Evolutionary conservation across 2,888 invertebrate species (phyloP).

Genomic region (Eupithecia pulchellata): DNA sequence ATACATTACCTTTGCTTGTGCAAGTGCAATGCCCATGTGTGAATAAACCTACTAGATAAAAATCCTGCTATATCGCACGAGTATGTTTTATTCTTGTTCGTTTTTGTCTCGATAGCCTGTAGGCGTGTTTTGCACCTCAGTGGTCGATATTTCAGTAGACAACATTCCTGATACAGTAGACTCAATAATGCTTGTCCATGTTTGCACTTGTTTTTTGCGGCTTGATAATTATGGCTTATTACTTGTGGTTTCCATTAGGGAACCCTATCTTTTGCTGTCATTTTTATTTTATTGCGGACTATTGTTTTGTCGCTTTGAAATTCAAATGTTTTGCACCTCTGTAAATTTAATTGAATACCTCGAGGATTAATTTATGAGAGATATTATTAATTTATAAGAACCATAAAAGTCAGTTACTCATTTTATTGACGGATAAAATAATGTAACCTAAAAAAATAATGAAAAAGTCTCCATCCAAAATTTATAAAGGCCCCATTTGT

Average conservation of each 20-base stretch:
- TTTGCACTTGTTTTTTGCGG: constrained; percentile 50
- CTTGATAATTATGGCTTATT: constrained; percentile 36
- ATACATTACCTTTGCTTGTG: background rate
- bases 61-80: constrained; percentile 77
- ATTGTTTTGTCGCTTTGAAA: background rate
- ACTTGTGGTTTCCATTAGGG: constrained; percentile 30
- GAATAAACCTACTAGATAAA: constrained; percentile 84
- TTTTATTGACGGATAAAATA: too few species aligned
- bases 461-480: background rate
- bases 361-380: background rate
- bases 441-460: too few species aligned
- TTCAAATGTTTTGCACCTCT: constrained; percentile 1
- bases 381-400: background rate
- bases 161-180: constrained; percentile 51
- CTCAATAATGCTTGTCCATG: constrained; percentile 57
- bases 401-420: too few species aligned
- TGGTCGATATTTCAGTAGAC: constrained; percentile 80
- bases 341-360: background rate
- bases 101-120: constrained; percentile 58
- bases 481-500: background rate
- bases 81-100: constrained; percentile 64
- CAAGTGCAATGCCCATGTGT: constrained; percentile 52
- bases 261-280: constrained; percentile 3
- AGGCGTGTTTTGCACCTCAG: constrained; percentile 79
- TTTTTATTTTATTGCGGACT: constrained; percentile 1